phyloP scores from a whole-genome alignment of 2,888 invertebrate species.

The Clistopyga incitator region DNA sequence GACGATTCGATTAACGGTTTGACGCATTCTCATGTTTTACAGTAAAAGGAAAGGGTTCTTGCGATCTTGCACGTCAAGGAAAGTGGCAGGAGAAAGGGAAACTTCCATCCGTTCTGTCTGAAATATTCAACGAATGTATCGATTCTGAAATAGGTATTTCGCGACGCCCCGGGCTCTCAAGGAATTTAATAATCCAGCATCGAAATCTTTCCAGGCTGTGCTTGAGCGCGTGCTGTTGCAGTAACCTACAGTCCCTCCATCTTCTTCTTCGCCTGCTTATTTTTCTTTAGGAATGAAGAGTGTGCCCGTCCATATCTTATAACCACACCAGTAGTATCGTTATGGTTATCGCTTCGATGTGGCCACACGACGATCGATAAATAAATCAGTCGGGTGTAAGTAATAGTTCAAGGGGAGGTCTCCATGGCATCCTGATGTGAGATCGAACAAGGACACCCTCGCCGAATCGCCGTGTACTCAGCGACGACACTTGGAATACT shows the following conservation, averaged over 20 bases:
- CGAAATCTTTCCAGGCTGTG: conserved; percentile 80
- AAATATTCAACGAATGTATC: conserved; percentile 84
- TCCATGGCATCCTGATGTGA: conserved; percentile 25
- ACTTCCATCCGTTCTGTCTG: conserved; percentile 72
- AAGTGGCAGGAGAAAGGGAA: conserved; percentile 55
- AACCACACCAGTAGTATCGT: conserved; percentile 26
- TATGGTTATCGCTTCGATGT: conserved; percentile 64
- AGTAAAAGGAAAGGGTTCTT: background rate
- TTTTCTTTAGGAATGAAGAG: conserved; percentile 32
- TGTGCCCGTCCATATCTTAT: conserved; percentile 55
- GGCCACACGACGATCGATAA: conserved; percentile 75
- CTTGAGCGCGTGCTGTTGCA: conserved; percentile 48
- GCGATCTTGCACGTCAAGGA: conserved; percentile 40
- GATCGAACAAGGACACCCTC: conserved; percentile 28
- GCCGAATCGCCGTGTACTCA: conserved; percentile 47
- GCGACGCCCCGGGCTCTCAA: conserved; percentile 78
- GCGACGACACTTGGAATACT: conserved; percentile 44
- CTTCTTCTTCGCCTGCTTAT: conserved; percentile 40
- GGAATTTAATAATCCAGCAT: conserved; percentile 84
- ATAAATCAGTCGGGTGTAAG: conserved; percentile 78
- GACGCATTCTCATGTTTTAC: conserved; percentile 8
- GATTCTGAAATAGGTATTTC: conserved; percentile 82
- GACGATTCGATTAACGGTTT: conserved; percentile 55
- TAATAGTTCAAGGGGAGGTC: conserved; percentile 70
- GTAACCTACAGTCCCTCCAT: conserved; percentile 40